Conservation (phyloP, 2,888 invertebrate species). For the Trachelus tabidus region DNA sequence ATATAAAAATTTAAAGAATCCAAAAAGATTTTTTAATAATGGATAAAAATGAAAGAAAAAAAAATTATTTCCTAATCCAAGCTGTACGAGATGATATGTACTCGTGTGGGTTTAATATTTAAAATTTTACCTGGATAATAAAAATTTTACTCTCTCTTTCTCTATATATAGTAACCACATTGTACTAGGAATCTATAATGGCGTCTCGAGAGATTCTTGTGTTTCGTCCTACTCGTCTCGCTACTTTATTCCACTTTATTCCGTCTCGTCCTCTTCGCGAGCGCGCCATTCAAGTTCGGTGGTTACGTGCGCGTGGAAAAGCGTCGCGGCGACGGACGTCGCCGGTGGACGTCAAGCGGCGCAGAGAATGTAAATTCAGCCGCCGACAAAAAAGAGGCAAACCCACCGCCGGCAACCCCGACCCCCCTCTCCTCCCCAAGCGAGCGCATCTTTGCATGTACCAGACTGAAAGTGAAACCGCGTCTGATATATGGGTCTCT, state of each 20-base stretch:
- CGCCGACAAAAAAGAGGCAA: slow-evolving; percentile 10
- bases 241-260: not conserved
- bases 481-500: slow-evolving; percentile 1
- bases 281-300: not conserved
- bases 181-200: not conserved
- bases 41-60: not conserved
- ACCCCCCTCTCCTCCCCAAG: too few species aligned
- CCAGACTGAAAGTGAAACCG: slow-evolving; percentile 8
- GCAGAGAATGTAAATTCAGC: slow-evolving; percentile 22
- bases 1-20: not conserved
- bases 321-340: slow-evolving; percentile 9
- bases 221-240: not conserved
- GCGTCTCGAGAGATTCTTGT: not conserved
- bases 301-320: not conserved
- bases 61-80: not conserved
- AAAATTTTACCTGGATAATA: not conserved
- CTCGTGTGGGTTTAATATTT: not conserved
- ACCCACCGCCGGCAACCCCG: slow-evolving; percentile 17
- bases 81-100: too few species aligned
- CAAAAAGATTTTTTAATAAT: not conserved
- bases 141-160: not conserved
- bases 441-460: slow-evolving; percentile 6
- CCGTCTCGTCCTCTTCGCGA: not conserved
- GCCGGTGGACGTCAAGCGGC: slow-evolving; percentile 21
- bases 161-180: not conserved